phyloP scores from a whole-genome alignment of 2,113 vertebrate genomes.

The Eudyptes chrysolophus region DNA sequence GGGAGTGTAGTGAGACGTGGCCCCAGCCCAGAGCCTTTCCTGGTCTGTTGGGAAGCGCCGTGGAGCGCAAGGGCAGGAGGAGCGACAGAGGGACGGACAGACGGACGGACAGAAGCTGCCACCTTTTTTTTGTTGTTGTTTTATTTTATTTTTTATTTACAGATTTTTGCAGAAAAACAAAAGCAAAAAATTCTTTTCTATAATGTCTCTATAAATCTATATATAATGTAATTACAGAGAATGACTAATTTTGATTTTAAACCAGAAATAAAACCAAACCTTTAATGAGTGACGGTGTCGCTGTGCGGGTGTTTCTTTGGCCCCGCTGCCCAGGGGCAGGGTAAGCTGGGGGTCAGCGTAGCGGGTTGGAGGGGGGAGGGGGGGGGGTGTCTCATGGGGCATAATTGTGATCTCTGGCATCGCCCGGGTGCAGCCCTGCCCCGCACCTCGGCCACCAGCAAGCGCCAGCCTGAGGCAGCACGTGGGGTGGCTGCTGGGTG shows the following conservation, averaged over 20 bases:
- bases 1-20: background rate
- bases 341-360: background rate
- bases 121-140: background rate
- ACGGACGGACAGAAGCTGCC: slow-evolving; percentile 9
- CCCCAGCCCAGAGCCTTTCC: background rate
- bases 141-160: slow-evolving; percentile 65
- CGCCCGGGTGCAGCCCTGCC: background rate
- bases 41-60: background rate
- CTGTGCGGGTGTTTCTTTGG: background rate
- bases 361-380: too few species aligned
- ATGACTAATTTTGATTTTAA: slow-evolving; percentile 71
- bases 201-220: slow-evolving; percentile 71
- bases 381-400: background rate
- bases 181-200: slow-evolving; percentile 67
- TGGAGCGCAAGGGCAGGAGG: slow-evolving; percentile 24
- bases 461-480: background rate
- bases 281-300: background rate
- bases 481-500: background rate
- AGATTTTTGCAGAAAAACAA: slow-evolving; percentile 58
- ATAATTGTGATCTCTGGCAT: background rate
- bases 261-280: slow-evolving; percentile 66
- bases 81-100: background rate
- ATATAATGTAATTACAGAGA: slow-evolving; percentile 73
- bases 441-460: background rate
- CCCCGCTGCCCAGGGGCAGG: background rate